Evolutionary conservation across 2,797 vertebrate species (phyloP).

Genomic region (Scyliorhinus canicula): DNA sequence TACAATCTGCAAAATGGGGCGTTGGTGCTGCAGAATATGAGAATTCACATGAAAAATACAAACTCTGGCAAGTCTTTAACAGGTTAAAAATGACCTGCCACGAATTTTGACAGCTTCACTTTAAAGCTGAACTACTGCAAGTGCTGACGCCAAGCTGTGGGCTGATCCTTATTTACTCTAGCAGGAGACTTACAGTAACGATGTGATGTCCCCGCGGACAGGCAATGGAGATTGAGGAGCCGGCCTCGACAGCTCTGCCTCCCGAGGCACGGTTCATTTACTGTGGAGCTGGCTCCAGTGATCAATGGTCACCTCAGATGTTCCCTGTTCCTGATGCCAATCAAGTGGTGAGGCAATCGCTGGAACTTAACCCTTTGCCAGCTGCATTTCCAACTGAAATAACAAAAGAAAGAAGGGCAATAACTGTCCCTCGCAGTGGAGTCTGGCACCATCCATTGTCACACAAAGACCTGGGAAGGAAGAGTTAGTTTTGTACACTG

Average conservation of each 20-base stretch:
- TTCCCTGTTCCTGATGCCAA: background rate
- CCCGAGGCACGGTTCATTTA: background rate
- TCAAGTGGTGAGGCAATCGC: background rate
- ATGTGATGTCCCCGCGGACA: background rate
- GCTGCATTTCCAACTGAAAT: background rate
- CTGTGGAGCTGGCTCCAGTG: background rate
- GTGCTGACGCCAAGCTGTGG: background rate
- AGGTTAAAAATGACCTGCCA: background rate
- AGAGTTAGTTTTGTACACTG: background rate
- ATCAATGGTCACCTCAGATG: background rate
- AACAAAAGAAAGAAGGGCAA: background rate
- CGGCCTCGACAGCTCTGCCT: background rate
- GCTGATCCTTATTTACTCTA: background rate
- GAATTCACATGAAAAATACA: too few species aligned
- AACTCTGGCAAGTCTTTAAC: background rate
- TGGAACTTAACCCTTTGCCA: background rate
- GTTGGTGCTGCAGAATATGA: background rate
- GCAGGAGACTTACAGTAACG: background rate
- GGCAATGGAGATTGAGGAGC: background rate
- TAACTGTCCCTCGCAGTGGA: background rate
- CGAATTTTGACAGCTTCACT: background rate
- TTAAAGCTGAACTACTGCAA: background rate
- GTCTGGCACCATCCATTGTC: background rate
- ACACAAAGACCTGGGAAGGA: background rate
- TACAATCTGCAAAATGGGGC: background rate